phyloP scores from a whole-genome alignment of 2,797 vertebrate species.

The Chromis chromis region DNA sequence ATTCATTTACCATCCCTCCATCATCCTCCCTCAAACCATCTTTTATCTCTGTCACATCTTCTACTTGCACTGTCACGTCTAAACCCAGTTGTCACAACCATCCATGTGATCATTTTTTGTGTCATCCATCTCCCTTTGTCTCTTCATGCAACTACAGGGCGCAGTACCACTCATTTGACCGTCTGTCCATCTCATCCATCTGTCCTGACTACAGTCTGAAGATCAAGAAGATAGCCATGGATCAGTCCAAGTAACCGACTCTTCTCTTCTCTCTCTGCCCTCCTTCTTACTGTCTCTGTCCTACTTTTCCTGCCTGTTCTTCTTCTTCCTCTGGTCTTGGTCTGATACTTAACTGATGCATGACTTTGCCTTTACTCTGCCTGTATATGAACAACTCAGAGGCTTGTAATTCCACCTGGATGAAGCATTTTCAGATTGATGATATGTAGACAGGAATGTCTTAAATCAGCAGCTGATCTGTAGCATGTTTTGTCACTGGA shows the following conservation, averaged over 20 bases:
- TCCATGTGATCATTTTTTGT: conserved; percentile 57
- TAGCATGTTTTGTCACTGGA: conserved; percentile 50
- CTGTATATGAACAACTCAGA: conserved; percentile 15
- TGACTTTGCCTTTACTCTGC: conserved; percentile 30
- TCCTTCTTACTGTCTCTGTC: conserved; percentile 29
- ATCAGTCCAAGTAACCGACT: conserved; percentile 84
- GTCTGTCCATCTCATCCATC: conserved; percentile 85
- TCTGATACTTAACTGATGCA: conserved; percentile 53
- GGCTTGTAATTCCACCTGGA: conserved; percentile 5
- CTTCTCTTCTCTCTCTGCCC: conserved; percentile 44
- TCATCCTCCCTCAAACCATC: conserved; percentile 19
- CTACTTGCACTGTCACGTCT: conserved; percentile 27
- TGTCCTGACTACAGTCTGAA: conserved; percentile 86
- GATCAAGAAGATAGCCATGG: conserved; percentile 83
- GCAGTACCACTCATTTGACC: conserved; percentile 84
- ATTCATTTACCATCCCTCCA: conserved; percentile 26
- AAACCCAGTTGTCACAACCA: conserved; percentile 12
- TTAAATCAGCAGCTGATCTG: conserved; percentile 31
- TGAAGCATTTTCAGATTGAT: conserved; percentile 14
- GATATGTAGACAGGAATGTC: background rate
- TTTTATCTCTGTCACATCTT: conserved; percentile 14
- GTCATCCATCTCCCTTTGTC: conserved; percentile 56
- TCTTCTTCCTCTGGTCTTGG: conserved; percentile 45
- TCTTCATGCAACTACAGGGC: conserved; percentile 73
- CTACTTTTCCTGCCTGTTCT: conserved; percentile 29